Evolutionary conservation across 2,797 vertebrate genomes (phyloP), one percentile per base, ranked within the genome.

Genomic region (Paratrypauchen microcephalus): DNA sequence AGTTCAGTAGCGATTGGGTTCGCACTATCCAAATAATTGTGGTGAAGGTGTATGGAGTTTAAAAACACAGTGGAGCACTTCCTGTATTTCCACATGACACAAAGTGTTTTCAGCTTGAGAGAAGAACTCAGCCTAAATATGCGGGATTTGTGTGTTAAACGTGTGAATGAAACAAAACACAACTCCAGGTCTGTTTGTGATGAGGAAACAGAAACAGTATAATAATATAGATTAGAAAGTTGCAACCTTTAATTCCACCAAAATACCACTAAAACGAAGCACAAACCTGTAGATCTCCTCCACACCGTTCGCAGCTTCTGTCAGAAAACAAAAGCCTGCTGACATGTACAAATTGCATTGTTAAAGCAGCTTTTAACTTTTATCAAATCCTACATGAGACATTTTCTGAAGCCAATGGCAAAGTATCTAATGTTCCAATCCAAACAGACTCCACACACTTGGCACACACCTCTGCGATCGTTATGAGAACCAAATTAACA

Each of bases 401-500:
- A 77, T 72, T 28, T 68, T 63, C 58, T 45, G 57, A 58, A 69
- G 75, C 70, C 71, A 76, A 76, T 70, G 66, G 69, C 61, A 74
- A 74, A 64, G 66, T 70, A 62, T 60, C 28, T 59, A 48, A 65
- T 0, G 41, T 39, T 86, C 80, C 81, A 78, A 75, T 45, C 71
- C 78, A 86, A 85, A 88, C 67, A 84, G 45, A 69, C 70, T 71
- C 41, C 78, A 62, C 76, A 61, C 23, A 70, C 76, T 81, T 78
- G 78, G 84, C 85, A 82, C 77, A 83, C 83, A 78, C 71, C 79
- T 74, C 77, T 67, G 65, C 61, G 3, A 55, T 70, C 75, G 84
- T 83, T 79, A 85, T 70, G 77, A 83, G 73, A 74, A 81, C 77
- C 76, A 82, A 91, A 90, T 89, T 87, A 91, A 86, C 85, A 86